Base-by-base conservation (phyloP, 2,888 invertebrate genomes). In the Rhaphigaster nebulosa region DNA sequence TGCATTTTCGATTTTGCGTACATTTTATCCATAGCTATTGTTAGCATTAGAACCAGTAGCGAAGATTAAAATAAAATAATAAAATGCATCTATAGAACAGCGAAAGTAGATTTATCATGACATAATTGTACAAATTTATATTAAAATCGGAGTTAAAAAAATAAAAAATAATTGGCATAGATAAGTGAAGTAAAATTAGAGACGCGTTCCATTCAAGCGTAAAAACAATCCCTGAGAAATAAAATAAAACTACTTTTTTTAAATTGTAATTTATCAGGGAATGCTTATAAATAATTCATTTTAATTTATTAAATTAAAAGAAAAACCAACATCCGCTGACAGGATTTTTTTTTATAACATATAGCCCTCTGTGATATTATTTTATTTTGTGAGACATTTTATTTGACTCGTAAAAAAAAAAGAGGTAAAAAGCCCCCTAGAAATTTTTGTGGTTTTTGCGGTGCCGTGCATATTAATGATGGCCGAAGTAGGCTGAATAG, bases 361-460 rank as follows among this genome's bases (percentile, higher is more conserved):
- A 84, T 12, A n/a, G 26, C 84, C 84, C n/a, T 45, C 45, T 23
- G n/a, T n/a, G 45, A 0, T 50, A 84, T 84, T 20, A 41, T 34
- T 84, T 45, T 20, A n/a, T 45, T 45, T 45, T 84, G 13, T 26
- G 26, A 84, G 18, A 26, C 84, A 50, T 38, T 84, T 84, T 84
- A 84, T 84, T 84, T 45, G 84, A 26, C 84, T n/a, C 26, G 29
- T 26, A n/a, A 84, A 84, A 45, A 84, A 84, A 45, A 50, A 45
- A 23, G 20, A 4, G 23, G 23, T 23, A 41, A 80, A 80, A 26
- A 80, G 18, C 6, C 3, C 38, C 76, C 26, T 26, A 23, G n/a
- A 84, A 84, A n/a, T 84, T n/a, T 45, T n/a, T 45, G 84, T 84
- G 84, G 84, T 84, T 84, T 84, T 84, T 84, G 84, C 84, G 84